These are phyloP conservation scores for Cephalopachus bancanus DNA, from an alignment of 2,797 vertebrate species.

Conservation along the genomic window DNA sequence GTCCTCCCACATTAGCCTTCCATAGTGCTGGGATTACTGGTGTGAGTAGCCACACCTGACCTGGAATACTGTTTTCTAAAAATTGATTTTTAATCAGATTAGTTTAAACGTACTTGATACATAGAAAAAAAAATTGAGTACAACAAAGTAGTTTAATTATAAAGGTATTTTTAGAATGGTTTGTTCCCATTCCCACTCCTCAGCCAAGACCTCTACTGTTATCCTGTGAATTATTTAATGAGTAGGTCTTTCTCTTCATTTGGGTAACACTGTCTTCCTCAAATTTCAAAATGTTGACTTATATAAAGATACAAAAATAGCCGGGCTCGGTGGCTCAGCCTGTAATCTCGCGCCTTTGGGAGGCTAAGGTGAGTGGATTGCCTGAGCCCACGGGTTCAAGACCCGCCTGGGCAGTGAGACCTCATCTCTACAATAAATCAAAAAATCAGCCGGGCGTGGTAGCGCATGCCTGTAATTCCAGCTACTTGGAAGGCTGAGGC, in stretches of 20 bases:
- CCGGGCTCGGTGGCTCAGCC: too few relatives aligned
- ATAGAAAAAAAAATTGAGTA: background rate
- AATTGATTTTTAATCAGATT: constrained; percentile 34
- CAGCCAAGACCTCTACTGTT: background rate
- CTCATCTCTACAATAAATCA: too few relatives aligned
- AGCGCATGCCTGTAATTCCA: too few relatives aligned
- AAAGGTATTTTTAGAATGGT: background rate
- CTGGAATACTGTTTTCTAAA: background rate
- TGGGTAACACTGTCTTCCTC: background rate
- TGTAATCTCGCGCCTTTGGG: too few relatives aligned
- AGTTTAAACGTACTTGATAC: background rate
- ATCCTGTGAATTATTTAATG: constrained; percentile 1
- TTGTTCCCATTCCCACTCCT: background rate
- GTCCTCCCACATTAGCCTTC: too few relatives aligned
- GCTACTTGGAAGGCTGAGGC: too few relatives aligned
- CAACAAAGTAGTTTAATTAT: background rate
- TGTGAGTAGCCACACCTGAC: too few relatives aligned
- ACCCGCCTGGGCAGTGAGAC: too few relatives aligned
- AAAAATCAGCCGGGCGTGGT: too few relatives aligned
- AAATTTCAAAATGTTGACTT: constrained; percentile 39
- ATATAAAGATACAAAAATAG: background rate
- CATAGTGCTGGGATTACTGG: too few relatives aligned
- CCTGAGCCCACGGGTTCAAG: too few relatives aligned
- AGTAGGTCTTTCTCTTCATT: constrained; percentile 29
- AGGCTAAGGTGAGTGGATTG: too few relatives aligned